A percentile compares a stretch with the other conserved stretches of the same genome.
Conservation (phyloP, 2,888 invertebrate genomes). For the Ormyrus nitidulus region DNA sequence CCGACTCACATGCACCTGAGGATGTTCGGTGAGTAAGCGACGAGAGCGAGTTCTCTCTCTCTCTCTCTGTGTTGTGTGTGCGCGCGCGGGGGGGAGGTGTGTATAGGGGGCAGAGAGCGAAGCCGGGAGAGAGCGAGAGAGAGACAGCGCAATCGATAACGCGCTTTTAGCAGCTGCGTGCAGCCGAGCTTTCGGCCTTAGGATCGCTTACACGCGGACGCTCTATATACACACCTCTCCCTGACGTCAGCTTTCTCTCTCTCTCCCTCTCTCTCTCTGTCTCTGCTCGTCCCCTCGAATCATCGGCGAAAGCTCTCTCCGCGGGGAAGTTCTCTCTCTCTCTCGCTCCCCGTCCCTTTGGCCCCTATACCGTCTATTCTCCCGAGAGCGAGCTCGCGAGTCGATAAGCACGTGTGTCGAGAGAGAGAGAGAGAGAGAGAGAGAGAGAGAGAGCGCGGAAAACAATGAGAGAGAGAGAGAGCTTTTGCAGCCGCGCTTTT, state of each 20-base stretch:
- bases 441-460: neutral
- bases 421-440: neutral
- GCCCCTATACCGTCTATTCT: too few species aligned
- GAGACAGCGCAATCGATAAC: slow-evolving; percentile 24
- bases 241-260: neutral
- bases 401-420: neutral
- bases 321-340: too few species aligned
- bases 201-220: neutral
- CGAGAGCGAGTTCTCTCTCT: neutral
- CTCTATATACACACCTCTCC: too few species aligned
- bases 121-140: neutral
- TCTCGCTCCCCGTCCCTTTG: too few species aligned
- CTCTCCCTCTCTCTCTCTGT: slow-evolving; percentile 8
- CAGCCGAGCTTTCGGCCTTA: neutral
- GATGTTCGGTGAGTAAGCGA: slow-evolving; percentile 89
- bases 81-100: neutral
- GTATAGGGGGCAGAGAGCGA: neutral
- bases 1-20: slow-evolving; percentile 97
- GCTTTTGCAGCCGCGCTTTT: too few species aligned
- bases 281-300: neutral
- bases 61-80: neutral
- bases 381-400: too few species aligned
- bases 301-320: neutral
- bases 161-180: slow-evolving; percentile 26
- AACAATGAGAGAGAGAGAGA: too few species aligned